Base-by-base conservation (phyloP, 53 echinoderm and acorn worm species). In the Paracentrotus lividus region DNA sequence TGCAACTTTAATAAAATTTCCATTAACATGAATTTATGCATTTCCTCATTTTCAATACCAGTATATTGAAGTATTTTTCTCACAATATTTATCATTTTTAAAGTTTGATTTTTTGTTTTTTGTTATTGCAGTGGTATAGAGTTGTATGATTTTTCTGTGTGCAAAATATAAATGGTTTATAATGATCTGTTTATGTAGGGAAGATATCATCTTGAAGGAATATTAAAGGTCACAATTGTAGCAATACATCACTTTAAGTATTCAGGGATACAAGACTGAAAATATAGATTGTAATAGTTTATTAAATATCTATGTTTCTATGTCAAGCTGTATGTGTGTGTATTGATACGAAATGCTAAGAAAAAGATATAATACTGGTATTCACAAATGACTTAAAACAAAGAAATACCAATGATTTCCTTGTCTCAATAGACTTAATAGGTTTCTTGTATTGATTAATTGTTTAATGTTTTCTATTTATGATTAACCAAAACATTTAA, bases 121-220 rank as follows among this genome's bases (percentile, higher is more conserved):
- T 89, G 89, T 66, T 36, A 43, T 89, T 89, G 89, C 89, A 89
- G 89, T 89, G 89, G 12, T 89, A 89, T 61, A 89, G 42, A 10
- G 64, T 43, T 89, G 40, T 87, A 87, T 56, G 16, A 44, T n/a
- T 45, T 81, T 47, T 45, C 26, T 81, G 44, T 81, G n/a, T 81
- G 81, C 26, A 44, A 81, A 81, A 7, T 81, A 23, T 47, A 47
- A 8, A 15, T 81, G 5, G 26, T 45, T 45, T 45, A 72, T 72
- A 72, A 38, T 8, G 6, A 18, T 36, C 40, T 21, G 40, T 0
- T 81, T 81, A 81, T 47, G 26, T 40, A 47, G 21, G 7, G 47
- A 43, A 81, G 4, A 16, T 47, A 1, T 64, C 27, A 34, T 86
- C 53, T 56, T 56, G 56, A 9, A 89, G 33, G 67, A 75, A 33